Base-by-base conservation (phyloP, 2,113 vertebrate genomes). In the Haemorhous mexicanus region DNA sequence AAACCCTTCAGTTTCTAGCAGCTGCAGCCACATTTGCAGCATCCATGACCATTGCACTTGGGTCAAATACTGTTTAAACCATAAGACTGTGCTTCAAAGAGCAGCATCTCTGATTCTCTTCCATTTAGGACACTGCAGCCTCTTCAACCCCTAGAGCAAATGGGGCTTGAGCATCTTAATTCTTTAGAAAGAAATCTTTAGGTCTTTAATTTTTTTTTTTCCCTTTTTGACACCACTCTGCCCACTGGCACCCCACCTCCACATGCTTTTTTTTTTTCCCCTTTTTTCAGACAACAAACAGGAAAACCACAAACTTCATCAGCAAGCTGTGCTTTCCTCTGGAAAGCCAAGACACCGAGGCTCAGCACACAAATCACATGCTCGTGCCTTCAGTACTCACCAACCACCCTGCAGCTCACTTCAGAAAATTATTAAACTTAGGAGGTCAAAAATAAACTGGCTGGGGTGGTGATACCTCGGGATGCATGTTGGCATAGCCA, bases 271-370 rank as follows among this genome's bases (percentile, higher is more conserved):
- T 53, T 52, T 37, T 56, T 16, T 50, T 37, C 4, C 27, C 35
- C 20, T 79, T 53, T 66, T 16, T 43, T 44, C 55, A 86, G 79
- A 16, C 61, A 93, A 86, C 76, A 94, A 97, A 95, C 84, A 97
- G 94, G 79, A 97, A 97, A 96, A 74, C 84, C 87, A 93, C 92
- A 96, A 94, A 87, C 91, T 89, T 91, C 46, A 90, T 96, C 92
- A 97, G 85, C 86, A 93, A 81, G 84, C 87, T 91, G 56, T 8
- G 8, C 67, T 89, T 94, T 96, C 89, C 81, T 94, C 81, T 92
- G 3, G 1, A 70, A 79, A 95, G 67, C 35, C 64, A 83, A 93
- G 93, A 61, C 1, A 43, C 59, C 49, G 56, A 55, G 90, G 69
- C 76, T 95, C 94, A 95, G 70, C 75, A 85, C 41, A 66, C 26